Evolutionary conservation across 1,140 invertebrate species (phyloP), one percentile per base, ranked within the genome.

Genomic region (Leptoteleia sp.): DNA sequence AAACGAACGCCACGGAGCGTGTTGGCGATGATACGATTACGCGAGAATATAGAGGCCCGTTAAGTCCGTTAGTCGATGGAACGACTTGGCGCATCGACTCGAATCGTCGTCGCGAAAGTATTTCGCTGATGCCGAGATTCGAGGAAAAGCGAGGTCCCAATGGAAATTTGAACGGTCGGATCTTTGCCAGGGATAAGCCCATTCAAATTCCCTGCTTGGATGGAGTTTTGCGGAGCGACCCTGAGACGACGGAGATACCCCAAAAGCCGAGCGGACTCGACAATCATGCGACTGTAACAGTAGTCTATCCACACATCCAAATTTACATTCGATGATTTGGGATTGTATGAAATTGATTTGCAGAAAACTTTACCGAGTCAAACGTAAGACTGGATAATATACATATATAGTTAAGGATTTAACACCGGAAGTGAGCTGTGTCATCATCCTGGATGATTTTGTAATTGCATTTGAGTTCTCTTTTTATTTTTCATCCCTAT

Each of bases 61-160:
- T 61, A 71, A 52, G 7, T 54, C 54, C 67, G 67, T 61, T 71
- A 71, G 35, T 29, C 61, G 38, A 71, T 71, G 55, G 61, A 55
- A 52, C 19, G 64, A 61, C 37, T 31, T 38, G 22, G 31, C 8
- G n/a, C 12, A 37, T 13, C 31, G 33, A 25, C 15, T 1, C 11
- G 12, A 17, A 31, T 57, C 37, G 33, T 48, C 35, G 35, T 52
- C 57, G 31, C 31, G 47, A n/a, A 52, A 65, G 22, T 33, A 16
- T 17, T 52, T 25, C 3, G 45, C 29, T 65, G 33, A 52, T 40
- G 5, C 15, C n/a, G 22, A 15, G 9, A 33, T 7, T n/a, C 29
- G 6, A 13, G 22, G 13, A 31, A 17, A 29, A 27, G 16, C 15
- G 31, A 38, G 52, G 8, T 12, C 37, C 25, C 5, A 6, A 12